These are phyloP conservation scores for Athrips mouffetella DNA, from an alignment of 2,888 invertebrate genomes.

Conservation along the genomic window DNA sequence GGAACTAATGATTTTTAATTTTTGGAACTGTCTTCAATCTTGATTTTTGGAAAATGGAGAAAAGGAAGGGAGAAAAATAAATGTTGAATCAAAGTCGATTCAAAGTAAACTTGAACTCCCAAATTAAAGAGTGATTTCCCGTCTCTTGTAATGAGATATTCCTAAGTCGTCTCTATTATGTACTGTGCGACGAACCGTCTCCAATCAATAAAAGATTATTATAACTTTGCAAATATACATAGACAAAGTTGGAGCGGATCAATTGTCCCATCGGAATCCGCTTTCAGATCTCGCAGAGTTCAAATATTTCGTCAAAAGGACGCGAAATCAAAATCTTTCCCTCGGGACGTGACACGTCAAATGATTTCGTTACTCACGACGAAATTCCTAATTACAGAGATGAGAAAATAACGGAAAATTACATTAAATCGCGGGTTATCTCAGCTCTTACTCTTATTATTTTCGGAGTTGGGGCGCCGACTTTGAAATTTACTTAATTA, in stretches of 20 bases:
- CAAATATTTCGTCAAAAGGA: constrained; percentile 36
- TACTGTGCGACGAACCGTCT: constrained; percentile 27
- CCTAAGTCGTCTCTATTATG: constrained; percentile 14
- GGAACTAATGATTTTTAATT: not conserved
- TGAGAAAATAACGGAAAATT: constrained; percentile 53
- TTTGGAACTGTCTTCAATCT: too few species aligned
- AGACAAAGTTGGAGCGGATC: constrained; percentile 31
- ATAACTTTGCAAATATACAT: constrained; percentile 33
- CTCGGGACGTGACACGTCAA: constrained; percentile 37
- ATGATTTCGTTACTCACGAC: constrained; percentile 41
- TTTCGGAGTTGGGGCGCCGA: constrained; percentile 49
- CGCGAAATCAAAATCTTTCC: constrained; percentile 31
- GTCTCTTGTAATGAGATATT: constrained; percentile 15
- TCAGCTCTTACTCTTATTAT: constrained; percentile 58
- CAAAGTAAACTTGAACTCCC: constrained; percentile 8
- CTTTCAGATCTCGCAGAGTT: constrained; percentile 27
- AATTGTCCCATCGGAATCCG: constrained; percentile 35
- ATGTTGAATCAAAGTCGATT: constrained; percentile 1
- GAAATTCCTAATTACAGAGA: constrained; percentile 52
- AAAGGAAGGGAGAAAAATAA: too few species aligned
- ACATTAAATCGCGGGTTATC: constrained; percentile 58
- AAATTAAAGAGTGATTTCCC: constrained; percentile 14
- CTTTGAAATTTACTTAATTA: constrained; percentile 67
- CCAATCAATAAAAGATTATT: constrained; percentile 36
- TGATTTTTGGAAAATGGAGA: too few species aligned